Evolutionary conservation across 2,113 vertebrate genomes (phyloP).

Genomic region (Mesocricetus auratus): DNA sequence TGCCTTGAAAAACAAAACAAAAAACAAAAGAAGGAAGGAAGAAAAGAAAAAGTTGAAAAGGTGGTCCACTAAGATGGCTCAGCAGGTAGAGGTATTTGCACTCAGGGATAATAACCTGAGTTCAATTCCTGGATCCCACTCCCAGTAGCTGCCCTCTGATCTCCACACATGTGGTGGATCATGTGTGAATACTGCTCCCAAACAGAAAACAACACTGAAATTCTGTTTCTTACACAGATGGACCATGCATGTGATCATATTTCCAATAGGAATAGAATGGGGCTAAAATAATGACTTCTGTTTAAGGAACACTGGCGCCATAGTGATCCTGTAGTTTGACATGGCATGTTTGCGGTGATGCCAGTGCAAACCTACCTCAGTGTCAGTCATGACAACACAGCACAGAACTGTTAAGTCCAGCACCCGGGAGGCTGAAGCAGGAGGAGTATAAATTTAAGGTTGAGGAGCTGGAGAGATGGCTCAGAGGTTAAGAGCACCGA

Average conservation of each 20-base stretch:
- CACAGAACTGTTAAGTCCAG: neutral
- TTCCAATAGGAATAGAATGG: neutral
- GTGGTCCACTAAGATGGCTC: neutral
- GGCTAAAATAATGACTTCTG: neutral
- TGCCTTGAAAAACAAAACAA: too few relatives aligned
- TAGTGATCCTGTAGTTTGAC: too few relatives aligned
- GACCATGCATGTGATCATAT: neutral
- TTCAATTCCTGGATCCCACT: neutral
- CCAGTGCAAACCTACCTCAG: neutral
- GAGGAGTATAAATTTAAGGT: neutral
- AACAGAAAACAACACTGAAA: neutral
- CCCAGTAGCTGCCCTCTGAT: neutral
- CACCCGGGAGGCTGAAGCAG: neutral
- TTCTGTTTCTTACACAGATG: neutral
- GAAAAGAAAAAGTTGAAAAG: neutral
- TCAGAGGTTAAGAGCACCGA: too few relatives aligned
- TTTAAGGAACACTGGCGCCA: neutral
- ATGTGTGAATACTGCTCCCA: neutral
- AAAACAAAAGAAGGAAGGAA: too few relatives aligned
- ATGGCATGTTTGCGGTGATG: neutral
- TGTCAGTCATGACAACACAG: neutral
- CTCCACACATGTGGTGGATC: neutral
- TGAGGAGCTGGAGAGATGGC: too few relatives aligned
- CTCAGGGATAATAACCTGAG: neutral
- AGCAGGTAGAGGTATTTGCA: neutral